Evolutionary conservation across 1,140 invertebrate genomes (phyloP), one percentile per base, ranked within the genome.

Genomic region (Lethocerus indicus): DNA sequence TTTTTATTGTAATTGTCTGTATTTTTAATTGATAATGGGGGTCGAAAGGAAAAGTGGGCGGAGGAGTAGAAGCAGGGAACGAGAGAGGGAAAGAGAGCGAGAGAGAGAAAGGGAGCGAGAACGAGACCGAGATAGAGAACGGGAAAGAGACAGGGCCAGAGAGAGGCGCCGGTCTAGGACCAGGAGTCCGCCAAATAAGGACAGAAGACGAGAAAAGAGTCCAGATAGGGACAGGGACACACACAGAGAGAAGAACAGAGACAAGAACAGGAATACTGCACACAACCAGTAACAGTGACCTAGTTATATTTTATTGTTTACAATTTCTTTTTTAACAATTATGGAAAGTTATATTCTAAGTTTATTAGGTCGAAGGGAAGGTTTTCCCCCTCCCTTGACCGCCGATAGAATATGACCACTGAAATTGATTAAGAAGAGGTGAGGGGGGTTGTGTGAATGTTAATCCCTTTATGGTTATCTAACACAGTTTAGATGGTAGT

Each of bases 131-230:
- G 44, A 49, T 26, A 59, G 55, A 49, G 55, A 55, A 43, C 47
- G 55, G 36, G 50, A 48, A 39, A 54, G 49, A 49, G 25, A 56
- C 16, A 29, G 52, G 44, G 45, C 54, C 28, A 47, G 50, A 43
- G 45, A 52, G 25, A 46, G 51, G 20, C 37, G 47, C 13, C 37
- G 52, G 51, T 55, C 54, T 54, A 58, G 60, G 59, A 60, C 60
- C 56, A 59, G 59, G 54, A 59, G 55, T 39, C 18, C 42, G 52
- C 44, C 56, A 39, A 50, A 54, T 16, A 52, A 49, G 9, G 29
- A 37, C 23, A 20, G 47, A 13, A 27, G 51, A 48, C 20, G 32
- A 23, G 25, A 43, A 44, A 51, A 28, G 12, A 25, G 41, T 12
- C 18, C 44, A 39, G 46, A 53, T 28, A 45, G 49, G 20, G 36